Percentiles rank a stretch among this genome's conserved stretches.
These are phyloP conservation scores for Pocillopora grandis DNA, from an alignment of 92 coral and sea anemone genomes.

Conservation along the genomic window DNA sequence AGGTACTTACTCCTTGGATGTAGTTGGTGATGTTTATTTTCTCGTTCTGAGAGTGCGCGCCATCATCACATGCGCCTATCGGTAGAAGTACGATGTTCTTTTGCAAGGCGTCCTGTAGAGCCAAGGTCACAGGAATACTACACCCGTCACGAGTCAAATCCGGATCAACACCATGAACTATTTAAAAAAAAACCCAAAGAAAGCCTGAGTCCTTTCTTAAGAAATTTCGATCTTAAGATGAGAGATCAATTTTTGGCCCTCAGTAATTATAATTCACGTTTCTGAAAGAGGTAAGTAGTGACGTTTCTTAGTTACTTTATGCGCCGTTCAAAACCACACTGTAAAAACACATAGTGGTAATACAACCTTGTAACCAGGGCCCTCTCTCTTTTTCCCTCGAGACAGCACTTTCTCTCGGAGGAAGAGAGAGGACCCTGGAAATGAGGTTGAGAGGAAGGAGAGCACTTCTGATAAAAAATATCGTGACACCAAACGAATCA, in stretches of 20 bases:
- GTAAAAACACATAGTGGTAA: too few species aligned
- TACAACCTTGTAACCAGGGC: too few species aligned
- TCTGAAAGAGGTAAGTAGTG: too few species aligned
- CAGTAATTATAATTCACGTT: too few species aligned
- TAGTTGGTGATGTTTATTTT: conserved; percentile 78
- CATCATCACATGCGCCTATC: conserved; percentile 91
- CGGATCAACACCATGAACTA: conserved; percentile 80
- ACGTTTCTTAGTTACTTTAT: too few species aligned
- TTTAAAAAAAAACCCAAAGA: neutral
- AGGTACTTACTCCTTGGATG: conserved; percentile 80
- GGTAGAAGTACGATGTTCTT: conserved; percentile 83
- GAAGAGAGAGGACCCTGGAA: too few species aligned
- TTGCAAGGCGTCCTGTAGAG: conserved; percentile 78
- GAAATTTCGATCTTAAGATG: neutral
- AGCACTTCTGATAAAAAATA: too few species aligned
- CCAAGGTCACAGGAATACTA: conserved; percentile 88
- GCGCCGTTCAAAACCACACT: too few species aligned
- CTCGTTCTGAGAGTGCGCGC: conserved; percentile 98
- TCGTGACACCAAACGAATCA: too few species aligned
- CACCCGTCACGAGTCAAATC: conserved; percentile 97
- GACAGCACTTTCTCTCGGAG: too few species aligned
- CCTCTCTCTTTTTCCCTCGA: too few species aligned
- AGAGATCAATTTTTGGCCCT: neutral
- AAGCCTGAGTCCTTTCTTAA: neutral
- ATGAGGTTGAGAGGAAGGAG: too few species aligned